phyloP scores from a whole-genome alignment of 2,888 invertebrate genomes.

The Steinernema carpocapsae region DNA sequence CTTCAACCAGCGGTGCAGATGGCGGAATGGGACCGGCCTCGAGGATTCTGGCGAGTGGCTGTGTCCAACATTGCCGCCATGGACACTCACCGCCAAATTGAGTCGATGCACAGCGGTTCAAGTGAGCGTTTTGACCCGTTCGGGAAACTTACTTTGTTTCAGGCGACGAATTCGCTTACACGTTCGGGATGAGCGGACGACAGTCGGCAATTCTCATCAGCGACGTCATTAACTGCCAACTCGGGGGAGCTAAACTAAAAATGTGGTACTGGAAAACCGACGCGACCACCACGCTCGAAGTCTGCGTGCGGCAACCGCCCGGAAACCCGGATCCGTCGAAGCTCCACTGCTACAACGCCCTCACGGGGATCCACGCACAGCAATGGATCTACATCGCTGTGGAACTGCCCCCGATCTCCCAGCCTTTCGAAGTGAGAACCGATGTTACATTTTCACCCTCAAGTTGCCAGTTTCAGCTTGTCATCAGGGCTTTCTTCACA shows the following conservation, averaged over 20 bases:
- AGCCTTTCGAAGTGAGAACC: constrained; percentile 57
- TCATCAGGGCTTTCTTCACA: constrained; percentile 60
- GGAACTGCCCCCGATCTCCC: constrained; percentile 62
- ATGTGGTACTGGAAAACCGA: constrained; percentile 67
- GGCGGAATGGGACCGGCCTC: constrained; percentile 58
- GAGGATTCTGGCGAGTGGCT: constrained; percentile 30
- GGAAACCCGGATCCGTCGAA: constrained; percentile 52
- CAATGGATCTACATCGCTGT: constrained; percentile 63
- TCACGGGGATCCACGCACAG: constrained; percentile 55
- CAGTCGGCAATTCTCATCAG: constrained; percentile 55
- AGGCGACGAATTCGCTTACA: constrained; percentile 56
- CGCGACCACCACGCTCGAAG: constrained; percentile 51
- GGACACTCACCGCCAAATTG: constrained; percentile 23
- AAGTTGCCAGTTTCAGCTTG: constrained; percentile 47
- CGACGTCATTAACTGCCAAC: constrained; percentile 59
- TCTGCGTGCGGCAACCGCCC: constrained; percentile 63
- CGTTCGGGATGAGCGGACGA: constrained; percentile 54
- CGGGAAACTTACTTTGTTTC: constrained; percentile 25
- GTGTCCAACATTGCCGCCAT: constrained; percentile 29
- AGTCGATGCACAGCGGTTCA: constrained; percentile 17
- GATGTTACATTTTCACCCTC: background rate
- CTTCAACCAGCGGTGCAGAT: constrained; percentile 56
- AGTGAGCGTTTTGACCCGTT: background rate
- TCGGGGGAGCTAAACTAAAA: constrained; percentile 58
- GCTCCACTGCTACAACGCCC: constrained; percentile 61